These are phyloP conservation scores for Lithobates pipiens DNA, from an alignment of 2,797 vertebrate species.

Conservation along the genomic window DNA sequence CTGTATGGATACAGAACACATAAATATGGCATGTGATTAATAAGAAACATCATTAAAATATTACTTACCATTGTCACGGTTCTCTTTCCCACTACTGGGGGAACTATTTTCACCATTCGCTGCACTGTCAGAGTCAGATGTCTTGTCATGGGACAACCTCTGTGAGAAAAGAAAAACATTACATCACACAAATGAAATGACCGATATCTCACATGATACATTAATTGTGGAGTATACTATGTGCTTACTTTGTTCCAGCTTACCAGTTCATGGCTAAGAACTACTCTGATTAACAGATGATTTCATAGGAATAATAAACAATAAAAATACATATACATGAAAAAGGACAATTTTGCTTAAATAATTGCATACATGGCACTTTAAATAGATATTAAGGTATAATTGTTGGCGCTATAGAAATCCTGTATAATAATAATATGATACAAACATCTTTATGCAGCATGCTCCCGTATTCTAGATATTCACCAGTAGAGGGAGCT, in stretches of 20 bases:
- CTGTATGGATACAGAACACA: not conserved
- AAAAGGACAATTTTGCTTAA: too few relatives aligned
- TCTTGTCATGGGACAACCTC: conserved; percentile 86
- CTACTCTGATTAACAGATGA: too few relatives aligned
- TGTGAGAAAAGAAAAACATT: conserved; percentile 61
- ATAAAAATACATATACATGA: too few relatives aligned
- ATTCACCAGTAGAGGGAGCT: not conserved
- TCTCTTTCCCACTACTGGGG: conserved; percentile 70
- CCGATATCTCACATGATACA: not conserved
- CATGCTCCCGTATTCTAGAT: too few relatives aligned
- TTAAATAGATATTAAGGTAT: too few relatives aligned
- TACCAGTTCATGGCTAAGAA: too few relatives aligned
- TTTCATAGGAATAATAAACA: too few relatives aligned
- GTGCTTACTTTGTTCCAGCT: too few relatives aligned
- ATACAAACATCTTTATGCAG: too few relatives aligned
- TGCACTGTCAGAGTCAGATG: conserved; percentile 90
- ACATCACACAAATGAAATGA: not conserved
- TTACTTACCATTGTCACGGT: conserved; percentile 76
- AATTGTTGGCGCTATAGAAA: too few relatives aligned
- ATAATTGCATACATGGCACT: too few relatives aligned
- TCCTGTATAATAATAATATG: too few relatives aligned
- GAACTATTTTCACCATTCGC: conserved; percentile 76
- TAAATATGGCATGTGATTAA: not conserved
- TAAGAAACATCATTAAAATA: not conserved
- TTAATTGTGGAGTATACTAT: not conserved